Conservation (phyloP, 1,140 invertebrate species). For the Brachionus paranguensis region DNA sequence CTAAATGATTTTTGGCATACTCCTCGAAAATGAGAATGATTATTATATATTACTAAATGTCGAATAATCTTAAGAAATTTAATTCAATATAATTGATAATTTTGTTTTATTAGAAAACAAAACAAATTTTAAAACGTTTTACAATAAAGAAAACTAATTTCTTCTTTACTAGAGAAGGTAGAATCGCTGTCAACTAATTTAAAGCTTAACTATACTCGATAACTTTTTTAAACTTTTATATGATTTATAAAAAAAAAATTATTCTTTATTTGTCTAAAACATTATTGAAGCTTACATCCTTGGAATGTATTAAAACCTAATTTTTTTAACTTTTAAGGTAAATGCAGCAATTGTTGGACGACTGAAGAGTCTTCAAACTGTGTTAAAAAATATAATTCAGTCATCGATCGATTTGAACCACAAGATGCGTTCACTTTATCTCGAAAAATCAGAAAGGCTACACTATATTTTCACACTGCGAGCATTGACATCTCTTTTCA, state of each 20-base stretch:
- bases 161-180: background rate
- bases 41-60: background rate
- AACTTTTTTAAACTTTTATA: no score
- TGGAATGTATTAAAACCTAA: no score
- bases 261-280: no score
- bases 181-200: no score
- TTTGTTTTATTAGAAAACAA: no score
- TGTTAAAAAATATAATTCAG: background rate
- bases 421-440: slow-evolving; percentile 49
- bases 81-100: no score
- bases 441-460: slow-evolving; percentile 50
- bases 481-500: slow-evolving; percentile 51
- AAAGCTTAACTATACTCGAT: no score
- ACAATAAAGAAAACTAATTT: no score
- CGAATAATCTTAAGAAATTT: background rate
- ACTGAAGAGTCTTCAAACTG: background rate
- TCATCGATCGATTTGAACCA: slow-evolving; percentile 42
- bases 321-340: background rate
- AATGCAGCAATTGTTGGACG: background rate
- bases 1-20: background rate
- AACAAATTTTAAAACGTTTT: no score
- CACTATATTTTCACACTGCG: slow-evolving; percentile 54
- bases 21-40: background rate
- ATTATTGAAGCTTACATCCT: no score
- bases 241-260: no score